phyloP scores from a whole-genome alignment of 1,140 invertebrate genomes.

The Caenorhabditis remanei region DNA sequence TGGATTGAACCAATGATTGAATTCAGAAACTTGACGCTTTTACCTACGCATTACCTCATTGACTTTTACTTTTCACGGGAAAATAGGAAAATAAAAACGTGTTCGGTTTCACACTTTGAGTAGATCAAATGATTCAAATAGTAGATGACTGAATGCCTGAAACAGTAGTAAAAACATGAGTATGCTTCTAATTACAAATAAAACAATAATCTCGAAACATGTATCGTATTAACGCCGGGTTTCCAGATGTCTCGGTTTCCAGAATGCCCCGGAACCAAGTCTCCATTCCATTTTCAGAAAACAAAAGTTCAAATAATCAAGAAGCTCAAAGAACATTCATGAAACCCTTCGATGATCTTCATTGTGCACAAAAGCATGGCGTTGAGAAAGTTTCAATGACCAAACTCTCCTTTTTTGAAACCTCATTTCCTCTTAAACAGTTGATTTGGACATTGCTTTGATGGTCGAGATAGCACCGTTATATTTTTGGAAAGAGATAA shows the following conservation, averaged over 20 bases:
- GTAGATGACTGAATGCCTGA: not conserved
- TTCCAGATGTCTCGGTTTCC: too few relatives aligned
- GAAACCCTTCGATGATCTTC: too few relatives aligned
- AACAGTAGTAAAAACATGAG: not conserved
- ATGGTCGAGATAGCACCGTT: too few relatives aligned
- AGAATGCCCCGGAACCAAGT: too few relatives aligned
- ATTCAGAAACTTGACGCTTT: slow-evolving; percentile 4
- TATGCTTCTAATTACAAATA: too few relatives aligned
- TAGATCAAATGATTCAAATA: slow-evolving; percentile 33
- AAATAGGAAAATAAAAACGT: not conserved
- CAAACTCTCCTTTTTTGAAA: too few relatives aligned
- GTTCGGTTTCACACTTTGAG: slow-evolving; percentile 4
- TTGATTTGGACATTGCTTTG: too few relatives aligned
- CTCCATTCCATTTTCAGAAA: not conserved
- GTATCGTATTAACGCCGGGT: not conserved
- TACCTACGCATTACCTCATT: not conserved
- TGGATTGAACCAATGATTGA: not conserved
- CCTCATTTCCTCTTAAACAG: too few relatives aligned
- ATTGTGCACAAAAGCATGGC: too few relatives aligned
- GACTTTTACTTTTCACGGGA: not conserved
- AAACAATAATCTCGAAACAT: not conserved
- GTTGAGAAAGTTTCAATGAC: too few relatives aligned
- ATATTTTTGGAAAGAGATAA: too few relatives aligned
- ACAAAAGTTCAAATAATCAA: slow-evolving; percentile 2
- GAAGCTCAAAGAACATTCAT: not conserved